Evolutionary conservation across 2,888 invertebrate species (phyloP), one percentile per base, ranked within the genome.

Genomic region (Pseudococcus jackbeardsleyi): DNA sequence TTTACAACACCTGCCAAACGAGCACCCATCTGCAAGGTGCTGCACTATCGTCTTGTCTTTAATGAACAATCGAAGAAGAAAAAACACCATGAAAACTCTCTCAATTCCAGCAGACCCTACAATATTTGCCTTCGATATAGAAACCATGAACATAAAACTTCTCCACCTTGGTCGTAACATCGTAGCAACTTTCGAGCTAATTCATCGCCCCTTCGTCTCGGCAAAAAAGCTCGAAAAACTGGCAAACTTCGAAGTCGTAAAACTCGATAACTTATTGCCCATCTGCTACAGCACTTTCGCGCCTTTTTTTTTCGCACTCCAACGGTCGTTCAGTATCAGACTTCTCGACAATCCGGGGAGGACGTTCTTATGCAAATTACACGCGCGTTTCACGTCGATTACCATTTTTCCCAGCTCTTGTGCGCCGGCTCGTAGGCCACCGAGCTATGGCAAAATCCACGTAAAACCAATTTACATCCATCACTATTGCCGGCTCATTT

Each of bases 1-100:
- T 72, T 33, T 72, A 72, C 72, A 72, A 12, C 72, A 72, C 72
- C 72, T 72, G 72, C 72, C 33, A 15, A 72, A 72, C 72, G 64
- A 72, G 33, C 15, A 72, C 17, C 72, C 17, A 26, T 33, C 72
- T 72, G 33, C 72, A 72, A 72, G 33, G 72, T 72, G 72, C 72
- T 64, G 12, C 64, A 11, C 11, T 64, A 72, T 72, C 72, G 72
- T 72, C 33, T 68, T 26, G n/a, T 68, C 19, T 15, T 50, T 54
- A 54, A 54, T n/a, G n/a, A n/a, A 54, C n/a, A 54, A 22, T 64
- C 22, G 22, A 64, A 64, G 9, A 64, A n/a, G 15, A 59, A 59
- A 4, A 64, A 59, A 59, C 54, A 59, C 8, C 48, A 50, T 12
- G 4, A 64, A 22, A 64, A 64, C 64, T 22, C 7, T 64, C 64